Base-by-base conservation (phyloP, 2,888 invertebrate species). In the Macaria notata region DNA sequence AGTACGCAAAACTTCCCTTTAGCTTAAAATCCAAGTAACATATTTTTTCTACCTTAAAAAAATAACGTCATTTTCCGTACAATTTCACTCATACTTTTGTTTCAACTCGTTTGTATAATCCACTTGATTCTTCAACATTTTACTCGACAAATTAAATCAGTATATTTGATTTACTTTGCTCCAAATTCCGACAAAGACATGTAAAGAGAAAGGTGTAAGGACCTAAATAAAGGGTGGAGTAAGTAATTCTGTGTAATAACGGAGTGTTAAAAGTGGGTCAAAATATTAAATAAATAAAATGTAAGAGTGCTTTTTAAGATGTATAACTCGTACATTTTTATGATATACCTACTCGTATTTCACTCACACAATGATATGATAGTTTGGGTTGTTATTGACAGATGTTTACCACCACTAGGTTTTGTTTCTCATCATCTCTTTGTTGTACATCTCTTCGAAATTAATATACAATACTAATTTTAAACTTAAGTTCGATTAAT, bases 221-320 rank as follows among this genome's bases (percentile, higher is more conserved):
- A 67, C 64, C 30, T 54, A 63, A 71, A 72, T 71, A 72, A 72
- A 71, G 62, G 65, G 62, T 62, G 66, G 64, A 47, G 62, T 54
- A 68, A 66, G 65, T 64, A 63, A 62, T 56, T 65, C 19, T 19
- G 19, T 19, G 19, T 19, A 19, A 19, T 51, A 60, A 63, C 54
- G 30, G 63, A 61, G 68, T 64, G 63, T 72, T 65, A 71, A 77
- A 71, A 63, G 63, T 50, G 50, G 68, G 61, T 62, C 61, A 63
- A 58, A 49, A 61, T 52, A 61, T 43, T 31, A 19, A 59, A 48
- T 31, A 36, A 51, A 52, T 44, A 43, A 42, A 55, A 53, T 46
- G 38, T 39, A 56, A 45, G 46, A 39, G 33, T 42, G n/a, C 38
- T 47, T 46, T 33, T 1, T 9, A 4, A 57, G 65, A 72, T 68